Conservation (phyloP, 2,113 vertebrate species). For the Carettochelys insculpta region DNA sequence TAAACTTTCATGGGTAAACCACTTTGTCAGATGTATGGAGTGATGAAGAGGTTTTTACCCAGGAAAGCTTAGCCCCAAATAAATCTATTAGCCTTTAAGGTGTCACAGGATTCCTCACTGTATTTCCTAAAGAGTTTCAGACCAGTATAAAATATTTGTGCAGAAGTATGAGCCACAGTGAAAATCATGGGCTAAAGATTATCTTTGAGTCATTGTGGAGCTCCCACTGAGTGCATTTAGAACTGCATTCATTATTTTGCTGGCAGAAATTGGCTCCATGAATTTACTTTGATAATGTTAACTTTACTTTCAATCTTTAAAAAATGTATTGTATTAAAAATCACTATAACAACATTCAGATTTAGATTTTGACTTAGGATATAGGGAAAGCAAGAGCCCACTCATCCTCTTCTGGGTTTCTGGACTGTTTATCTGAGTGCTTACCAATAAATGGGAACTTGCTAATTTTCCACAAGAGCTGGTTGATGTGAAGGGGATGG, state of each 20-base stretch:
- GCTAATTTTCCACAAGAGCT: background rate
- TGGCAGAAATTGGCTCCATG: background rate
- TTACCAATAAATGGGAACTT: background rate
- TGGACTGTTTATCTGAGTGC: background rate
- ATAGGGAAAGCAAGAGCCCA: background rate
- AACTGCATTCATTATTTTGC: background rate
- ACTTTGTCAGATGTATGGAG: too few species aligned
- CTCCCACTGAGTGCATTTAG: background rate
- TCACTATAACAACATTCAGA: background rate
- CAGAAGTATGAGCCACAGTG: background rate
- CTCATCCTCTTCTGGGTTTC: background rate
- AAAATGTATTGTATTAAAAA: background rate
- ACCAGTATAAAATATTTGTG: background rate
- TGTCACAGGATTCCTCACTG: too few species aligned
- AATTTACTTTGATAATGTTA: background rate
- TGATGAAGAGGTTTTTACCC: too few species aligned
- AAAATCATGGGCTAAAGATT: background rate
- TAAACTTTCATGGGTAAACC: too few species aligned
- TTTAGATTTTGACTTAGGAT: background rate
- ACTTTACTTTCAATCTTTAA: background rate
- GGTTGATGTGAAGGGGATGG: accelerated
- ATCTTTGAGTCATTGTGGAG: background rate
- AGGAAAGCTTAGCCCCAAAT: too few species aligned
- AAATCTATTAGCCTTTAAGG: too few species aligned
- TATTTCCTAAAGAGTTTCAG: background rate